Conservation (phyloP, 2,888 invertebrate species). For the Exocentrus adspersus region DNA sequence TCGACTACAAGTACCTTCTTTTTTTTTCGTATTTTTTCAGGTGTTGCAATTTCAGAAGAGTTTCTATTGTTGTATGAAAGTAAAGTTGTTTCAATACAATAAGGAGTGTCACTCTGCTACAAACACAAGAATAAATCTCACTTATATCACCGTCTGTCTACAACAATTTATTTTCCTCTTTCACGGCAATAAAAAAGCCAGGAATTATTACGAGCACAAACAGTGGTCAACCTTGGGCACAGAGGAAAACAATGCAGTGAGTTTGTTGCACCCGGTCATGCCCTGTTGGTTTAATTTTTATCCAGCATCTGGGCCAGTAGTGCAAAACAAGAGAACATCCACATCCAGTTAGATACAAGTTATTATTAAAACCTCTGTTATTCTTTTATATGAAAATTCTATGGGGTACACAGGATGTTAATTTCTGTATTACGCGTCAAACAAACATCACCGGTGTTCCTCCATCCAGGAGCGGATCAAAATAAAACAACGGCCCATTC, state of each 20-base stretch:
- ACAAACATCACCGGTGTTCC: not conserved
- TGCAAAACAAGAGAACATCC: slow-evolving; percentile 31
- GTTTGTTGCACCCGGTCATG: slow-evolving; percentile 45
- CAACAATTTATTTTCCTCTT: not conserved
- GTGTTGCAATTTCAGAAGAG: too few species aligned
- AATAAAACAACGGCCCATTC: not conserved
- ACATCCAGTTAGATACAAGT: too few species aligned
- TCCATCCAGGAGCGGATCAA: not conserved
- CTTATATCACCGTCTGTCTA: slow-evolving; percentile 2
- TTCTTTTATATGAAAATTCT: too few species aligned
- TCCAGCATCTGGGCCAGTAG: slow-evolving; percentile 42
- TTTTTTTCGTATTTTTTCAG: too few species aligned
- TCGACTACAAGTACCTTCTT: too few species aligned
- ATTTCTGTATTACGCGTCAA: not conserved
- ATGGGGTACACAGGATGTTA: too few species aligned
- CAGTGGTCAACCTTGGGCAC: slow-evolving; percentile 40
- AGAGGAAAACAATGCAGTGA: slow-evolving; percentile 41
- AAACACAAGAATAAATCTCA: slow-evolving; percentile 15
- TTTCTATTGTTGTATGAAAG: too few species aligned
- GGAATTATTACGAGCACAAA: slow-evolving; percentile 28
- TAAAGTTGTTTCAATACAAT: not conserved
- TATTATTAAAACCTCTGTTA: too few species aligned
- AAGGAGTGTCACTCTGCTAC: slow-evolving; percentile 2
- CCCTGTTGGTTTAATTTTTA: slow-evolving; percentile 38
- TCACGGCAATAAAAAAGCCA: slow-evolving; percentile 2